Evolutionary conservation across 64 coral and sea anemone genomes (phyloP), one percentile per base, ranked within the genome.

Genomic region (Hydrozoanthus tunicans): DNA sequence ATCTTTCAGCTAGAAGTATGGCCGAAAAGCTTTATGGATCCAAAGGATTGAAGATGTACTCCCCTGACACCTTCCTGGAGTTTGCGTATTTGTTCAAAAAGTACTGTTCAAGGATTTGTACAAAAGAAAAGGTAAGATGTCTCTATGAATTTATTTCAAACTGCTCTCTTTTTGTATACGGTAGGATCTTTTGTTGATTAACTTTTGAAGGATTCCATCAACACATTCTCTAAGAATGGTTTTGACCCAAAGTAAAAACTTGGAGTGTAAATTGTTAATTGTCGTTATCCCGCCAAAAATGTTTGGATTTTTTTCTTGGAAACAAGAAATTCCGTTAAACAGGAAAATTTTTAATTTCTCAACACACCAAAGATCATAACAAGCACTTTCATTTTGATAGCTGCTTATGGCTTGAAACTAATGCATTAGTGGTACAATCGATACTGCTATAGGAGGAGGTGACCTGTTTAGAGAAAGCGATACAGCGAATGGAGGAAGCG

Each of bases 1-100:
- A 99, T 80, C 62, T 93, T 11, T 95, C 97, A 62, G 83, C 97
- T 2, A 78, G 92, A 24, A 70, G 67, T 13, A 94, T 96, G 94
- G 89, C 89, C 1, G 77, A 90, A 15, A 91, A 77, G 65, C 51
- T 95, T 15, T 96, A 94, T 69, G 94, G 94, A 20, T 25, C 70
- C 25, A 90, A 89, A 62, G 86, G 89, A 13, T 62, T 95, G 10
- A 93, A 93, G 70, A 80, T 95, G 72, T 99, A 96, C 62, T 75
- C 94, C 0, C 97, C 97, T 9, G 80, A 92, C 59, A 93, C 94
- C 17, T 95, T 92, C 60, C 6, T 99, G 25, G 97, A 99, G 62
- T 96, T 99, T 81, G 85, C 92, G 6, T 92, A 95, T 69, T 78
- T 99, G 11, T 99, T 99, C 56, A 90, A 80, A 66, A 99, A 90